These are phyloP conservation scores for Enoplolaimus lenunculus DNA, from an alignment of 2,888 invertebrate species.

Conservation along the genomic window DNA sequence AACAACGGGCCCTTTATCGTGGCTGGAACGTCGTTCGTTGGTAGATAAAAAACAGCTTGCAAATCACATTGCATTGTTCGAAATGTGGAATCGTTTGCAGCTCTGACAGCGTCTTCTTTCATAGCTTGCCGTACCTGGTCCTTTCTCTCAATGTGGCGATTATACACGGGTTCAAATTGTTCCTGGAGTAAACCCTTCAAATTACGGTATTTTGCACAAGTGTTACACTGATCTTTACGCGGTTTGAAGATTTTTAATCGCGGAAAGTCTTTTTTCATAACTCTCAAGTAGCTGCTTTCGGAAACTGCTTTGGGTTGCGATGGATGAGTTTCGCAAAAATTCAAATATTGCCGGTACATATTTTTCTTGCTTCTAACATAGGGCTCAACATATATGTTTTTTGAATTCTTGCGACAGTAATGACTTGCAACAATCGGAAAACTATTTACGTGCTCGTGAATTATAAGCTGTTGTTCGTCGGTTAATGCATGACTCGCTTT, in stretches of 20 bases:
- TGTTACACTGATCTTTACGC: conserved; percentile 13
- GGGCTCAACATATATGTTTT: conserved; percentile 9
- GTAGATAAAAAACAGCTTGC: conserved; percentile 13
- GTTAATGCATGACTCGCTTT: neutral
- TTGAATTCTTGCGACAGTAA: neutral
- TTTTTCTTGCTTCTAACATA: neutral
- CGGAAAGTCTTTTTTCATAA: conserved; percentile 11
- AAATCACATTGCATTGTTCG: neutral
- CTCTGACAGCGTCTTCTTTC: neutral
- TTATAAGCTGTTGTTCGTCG: neutral
- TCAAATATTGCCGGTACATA: conserved; percentile 9
- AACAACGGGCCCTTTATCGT: neutral
- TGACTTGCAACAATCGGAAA: neutral
- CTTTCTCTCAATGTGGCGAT: conserved; percentile 9
- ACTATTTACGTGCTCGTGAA: conserved; percentile 2
- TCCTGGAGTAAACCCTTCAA: neutral
- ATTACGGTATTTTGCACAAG: neutral
- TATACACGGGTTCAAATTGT: neutral
- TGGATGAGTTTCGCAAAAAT: neutral
- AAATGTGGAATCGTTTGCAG: neutral
- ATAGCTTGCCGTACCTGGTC: neutral
- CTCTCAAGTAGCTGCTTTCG: neutral
- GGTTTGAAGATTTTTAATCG: conserved; percentile 2
- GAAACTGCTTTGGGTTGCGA: neutral
- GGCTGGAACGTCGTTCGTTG: neutral